Evolutionary conservation across 2,888 invertebrate species (phyloP).

Genomic region (Agrotis clavis): DNA sequence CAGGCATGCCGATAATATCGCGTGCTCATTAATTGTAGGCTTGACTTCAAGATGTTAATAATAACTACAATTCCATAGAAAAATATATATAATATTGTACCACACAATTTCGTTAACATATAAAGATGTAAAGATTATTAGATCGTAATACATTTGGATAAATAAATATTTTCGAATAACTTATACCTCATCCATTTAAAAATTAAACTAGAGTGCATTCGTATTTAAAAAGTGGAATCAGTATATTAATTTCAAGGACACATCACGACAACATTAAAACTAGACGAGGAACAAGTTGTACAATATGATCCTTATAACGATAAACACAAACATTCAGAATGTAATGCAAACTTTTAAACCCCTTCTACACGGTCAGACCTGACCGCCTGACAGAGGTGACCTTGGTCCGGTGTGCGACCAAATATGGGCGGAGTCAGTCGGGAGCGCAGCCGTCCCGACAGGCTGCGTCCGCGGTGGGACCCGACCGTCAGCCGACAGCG

Average conservation of each 20-base stretch:
- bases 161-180: slow-evolving; percentile 55
- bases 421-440: no score
- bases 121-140: slow-evolving; percentile 65
- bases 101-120: slow-evolving; percentile 73
- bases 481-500: no score
- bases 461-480: no score
- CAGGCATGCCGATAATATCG: slow-evolving; percentile 26
- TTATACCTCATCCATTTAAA: slow-evolving; percentile 62
- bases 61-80: slow-evolving; percentile 82
- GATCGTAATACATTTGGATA: slow-evolving; percentile 53
- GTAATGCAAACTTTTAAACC: slow-evolving; percentile 49
- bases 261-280: slow-evolving; percentile 48
- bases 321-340: slow-evolving; percentile 50
- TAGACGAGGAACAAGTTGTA: slow-evolving; percentile 70
- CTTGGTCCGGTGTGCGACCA: no score
- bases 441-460: no score
- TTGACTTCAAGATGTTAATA: slow-evolving; percentile 69
- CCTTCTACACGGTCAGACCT: no score
- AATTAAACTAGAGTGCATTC: slow-evolving; percentile 46
- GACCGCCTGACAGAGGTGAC: no score
- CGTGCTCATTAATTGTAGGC: slow-evolving; percentile 33
- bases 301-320: slow-evolving; percentile 56
- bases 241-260: slow-evolving; percentile 45
- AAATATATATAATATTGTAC: slow-evolving; percentile 82
- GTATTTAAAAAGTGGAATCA: slow-evolving; percentile 54